phyloP scores from a whole-genome alignment of 2,888 invertebrate species.

The Smittia aterrima region DNA sequence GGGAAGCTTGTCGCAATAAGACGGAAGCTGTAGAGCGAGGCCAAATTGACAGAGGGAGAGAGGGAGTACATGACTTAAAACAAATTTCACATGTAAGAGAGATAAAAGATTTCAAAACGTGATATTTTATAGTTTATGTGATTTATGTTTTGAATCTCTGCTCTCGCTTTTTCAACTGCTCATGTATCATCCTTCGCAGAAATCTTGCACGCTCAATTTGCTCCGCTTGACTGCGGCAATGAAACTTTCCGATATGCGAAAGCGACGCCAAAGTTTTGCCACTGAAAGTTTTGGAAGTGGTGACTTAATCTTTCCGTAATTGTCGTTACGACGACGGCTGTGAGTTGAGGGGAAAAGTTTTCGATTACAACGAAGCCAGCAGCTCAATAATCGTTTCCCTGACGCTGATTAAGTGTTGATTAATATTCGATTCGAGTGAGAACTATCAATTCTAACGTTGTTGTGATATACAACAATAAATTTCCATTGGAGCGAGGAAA shows the following conservation, averaged over 20 bases:
- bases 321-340: background rate
- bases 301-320: background rate
- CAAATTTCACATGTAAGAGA: background rate
- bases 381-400: too few species aligned
- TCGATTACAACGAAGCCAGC: background rate
- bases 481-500: conserved; percentile 32
- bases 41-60: background rate
- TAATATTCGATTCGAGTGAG: too few species aligned
- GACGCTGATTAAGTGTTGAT: too few species aligned
- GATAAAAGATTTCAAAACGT: conserved; percentile 12
- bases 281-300: background rate
- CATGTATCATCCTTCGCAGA: background rate
- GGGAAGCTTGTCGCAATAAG: background rate
- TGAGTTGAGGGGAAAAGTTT: background rate
- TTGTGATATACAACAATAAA: conserved; percentile 26
- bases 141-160: conserved; percentile 25
- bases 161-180: background rate
- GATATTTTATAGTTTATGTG: conserved; percentile 27
- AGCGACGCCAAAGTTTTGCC: background rate
- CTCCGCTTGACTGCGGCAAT: background rate
- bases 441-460: background rate
- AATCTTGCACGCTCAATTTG: conserved; percentile 19
- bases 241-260: background rate
- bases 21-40: background rate
- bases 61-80: background rate